Base-by-base conservation (phyloP, 2,888 invertebrate species). In the Aromia moschata region DNA sequence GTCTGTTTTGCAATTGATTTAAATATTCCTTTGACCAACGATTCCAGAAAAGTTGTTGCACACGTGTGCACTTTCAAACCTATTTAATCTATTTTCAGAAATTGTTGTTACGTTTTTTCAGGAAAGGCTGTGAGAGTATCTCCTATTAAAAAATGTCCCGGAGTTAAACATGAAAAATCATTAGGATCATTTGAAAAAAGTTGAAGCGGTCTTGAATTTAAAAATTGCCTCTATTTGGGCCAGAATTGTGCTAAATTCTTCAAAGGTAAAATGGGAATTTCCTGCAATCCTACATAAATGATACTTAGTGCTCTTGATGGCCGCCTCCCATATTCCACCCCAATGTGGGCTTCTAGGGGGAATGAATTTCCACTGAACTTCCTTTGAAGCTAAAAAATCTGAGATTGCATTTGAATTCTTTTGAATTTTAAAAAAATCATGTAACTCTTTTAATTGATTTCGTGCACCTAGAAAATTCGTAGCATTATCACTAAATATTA, bases 131-230 rank as follows among this genome's bases (percentile, higher is more conserved):
- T 60, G 1, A 60, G 25, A 25, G 3, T 25, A 25, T 25, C 25
- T 3, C 25, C 25, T 25, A 25, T 25, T 25, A 25, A 25, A 25
- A 25, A 25, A 25, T 25, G 25, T 25, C 25, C 25, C 7, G 25
- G 25, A 25, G 25, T 3, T 25, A 25, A 25, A 25, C 25, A 25
- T 25, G 25, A 11, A 17, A 37, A 16, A 16, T 60, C 60, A 37
- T 25, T 44, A 1, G 60, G 46, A 30, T 60, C 60, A 41, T 45
- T 52, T 2, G 56, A 60, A 36, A 57, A 20, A 2, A 41, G 44
- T 11, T 47, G 44, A 2, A 57, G 44, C 5, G 57, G 57, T 40
- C 57, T 18, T 12, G 56, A 56, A 30, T 54, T 54, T 20, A 54
- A 25, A n/a, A 31, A 46, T 31, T 10, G 54, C 41, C 16, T 54